These are phyloP conservation scores for Drosophila ohnishii DNA, from an alignment of 1,140 invertebrate genomes.

Conservation along the genomic window DNA sequence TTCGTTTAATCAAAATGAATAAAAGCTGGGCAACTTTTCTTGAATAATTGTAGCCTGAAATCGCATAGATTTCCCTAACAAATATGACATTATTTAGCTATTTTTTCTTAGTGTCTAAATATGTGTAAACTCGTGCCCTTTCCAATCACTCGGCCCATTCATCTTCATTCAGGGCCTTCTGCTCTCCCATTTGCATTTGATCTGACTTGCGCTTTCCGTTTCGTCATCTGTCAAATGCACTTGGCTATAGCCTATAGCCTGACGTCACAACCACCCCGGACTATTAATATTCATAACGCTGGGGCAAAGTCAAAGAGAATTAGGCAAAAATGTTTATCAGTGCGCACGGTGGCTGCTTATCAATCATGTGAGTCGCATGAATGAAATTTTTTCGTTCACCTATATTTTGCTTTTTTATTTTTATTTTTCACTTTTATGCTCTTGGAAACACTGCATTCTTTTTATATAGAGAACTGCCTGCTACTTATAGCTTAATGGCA, in stretches of 20 bases:
- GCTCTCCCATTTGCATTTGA: conserved; percentile 64
- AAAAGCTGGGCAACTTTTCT: too few relatives aligned
- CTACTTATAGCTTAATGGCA: conserved; percentile 60
- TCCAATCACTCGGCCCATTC: conserved; percentile 47
- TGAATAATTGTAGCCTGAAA: not conserved
- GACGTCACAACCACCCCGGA: conserved; percentile 42
- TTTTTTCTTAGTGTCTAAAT: conserved; percentile 8
- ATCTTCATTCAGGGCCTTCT: conserved; percentile 57
- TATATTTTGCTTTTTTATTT: conserved; percentile 3
- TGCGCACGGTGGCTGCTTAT: conserved; percentile 32
- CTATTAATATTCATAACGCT: conserved; percentile 41
- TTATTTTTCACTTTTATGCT: not conserved
- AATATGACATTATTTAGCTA: not conserved
- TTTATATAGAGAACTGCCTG: conserved; percentile 14
- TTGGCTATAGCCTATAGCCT: conserved; percentile 5
- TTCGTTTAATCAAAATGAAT: too few relatives aligned
- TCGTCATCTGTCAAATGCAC: conserved; percentile 75
- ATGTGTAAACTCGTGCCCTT: conserved; percentile 1
- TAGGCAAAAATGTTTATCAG: conserved; percentile 31
- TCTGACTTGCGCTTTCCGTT: conserved; percentile 55
- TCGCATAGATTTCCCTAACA: not conserved
- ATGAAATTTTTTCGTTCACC: conserved; percentile 26
- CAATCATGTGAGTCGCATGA: conserved; percentile 47
- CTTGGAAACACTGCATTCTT: conserved; percentile 17
- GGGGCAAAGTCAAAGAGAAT: conserved; percentile 25